A percentile compares a stretch with the other conserved stretches of the same genome.
Evolutionary conservation across 1,140 invertebrate genomes (phyloP).

Genomic region (Bombus sylvicola): DNA sequence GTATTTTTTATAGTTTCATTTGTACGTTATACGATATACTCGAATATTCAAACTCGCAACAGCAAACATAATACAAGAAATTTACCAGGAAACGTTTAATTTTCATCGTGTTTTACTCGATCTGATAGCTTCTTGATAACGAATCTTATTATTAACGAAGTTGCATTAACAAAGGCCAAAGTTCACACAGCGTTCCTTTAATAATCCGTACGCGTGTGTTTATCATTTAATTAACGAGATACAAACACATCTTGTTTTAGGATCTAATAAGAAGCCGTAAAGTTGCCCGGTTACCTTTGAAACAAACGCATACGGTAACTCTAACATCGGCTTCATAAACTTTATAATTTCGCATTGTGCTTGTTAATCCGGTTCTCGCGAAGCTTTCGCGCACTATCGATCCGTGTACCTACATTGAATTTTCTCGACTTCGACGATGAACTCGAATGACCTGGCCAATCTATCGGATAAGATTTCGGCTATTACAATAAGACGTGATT

Average conservation of each 20-base stretch:
- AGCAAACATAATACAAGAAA: too few species aligned
- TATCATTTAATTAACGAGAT: slow-evolving; percentile 44
- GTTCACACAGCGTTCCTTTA: not conserved
- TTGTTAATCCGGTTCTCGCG: not conserved
- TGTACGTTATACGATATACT: too few species aligned
- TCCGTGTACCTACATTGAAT: not conserved
- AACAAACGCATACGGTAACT: not conserved
- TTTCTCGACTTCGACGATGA: not conserved
- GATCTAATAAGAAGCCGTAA: slow-evolving; percentile 28
- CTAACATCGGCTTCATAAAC: slow-evolving; percentile 7
- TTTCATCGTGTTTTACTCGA: not conserved
- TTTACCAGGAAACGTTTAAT: too few species aligned
- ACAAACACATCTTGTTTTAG: not conserved
- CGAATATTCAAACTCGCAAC: too few species aligned
- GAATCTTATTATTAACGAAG: not conserved
- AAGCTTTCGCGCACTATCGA: not conserved
- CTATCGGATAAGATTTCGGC: not conserved
- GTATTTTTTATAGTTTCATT: too few species aligned
- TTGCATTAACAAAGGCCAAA: not conserved
- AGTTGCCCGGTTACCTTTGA: slow-evolving; percentile 14
- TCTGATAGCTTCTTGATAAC: not conserved
- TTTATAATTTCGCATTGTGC: slow-evolving; percentile 34
- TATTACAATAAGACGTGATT: not conserved
- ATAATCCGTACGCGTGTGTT: slow-evolving; percentile 2
- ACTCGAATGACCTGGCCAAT: not conserved